These are phyloP conservation scores for Calonectris borealis DNA, from an alignment of 2,113 vertebrate genomes.

Conservation along the genomic window DNA sequence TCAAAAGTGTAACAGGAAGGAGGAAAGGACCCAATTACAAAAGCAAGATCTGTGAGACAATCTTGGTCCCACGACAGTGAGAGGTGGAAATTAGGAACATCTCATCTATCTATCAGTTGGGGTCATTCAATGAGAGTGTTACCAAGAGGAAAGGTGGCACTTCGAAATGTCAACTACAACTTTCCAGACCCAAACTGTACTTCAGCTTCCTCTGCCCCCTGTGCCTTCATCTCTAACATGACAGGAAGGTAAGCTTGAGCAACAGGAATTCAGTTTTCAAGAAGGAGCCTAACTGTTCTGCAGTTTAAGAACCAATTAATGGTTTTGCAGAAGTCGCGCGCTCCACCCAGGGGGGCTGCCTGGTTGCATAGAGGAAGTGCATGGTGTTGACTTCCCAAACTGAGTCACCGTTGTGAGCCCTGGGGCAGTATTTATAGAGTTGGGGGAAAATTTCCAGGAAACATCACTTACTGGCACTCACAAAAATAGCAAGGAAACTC, in stretches of 20 bases:
- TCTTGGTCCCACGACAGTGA: neutral
- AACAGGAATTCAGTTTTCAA: conserved; percentile 56
- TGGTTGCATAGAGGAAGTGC: conserved; percentile 71
- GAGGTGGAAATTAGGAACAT: neutral
- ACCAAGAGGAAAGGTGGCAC: neutral
- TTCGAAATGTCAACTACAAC: neutral
- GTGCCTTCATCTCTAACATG: neutral
- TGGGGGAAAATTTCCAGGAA: conserved; percentile 81
- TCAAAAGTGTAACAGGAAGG: neutral
- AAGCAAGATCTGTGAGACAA: neutral
- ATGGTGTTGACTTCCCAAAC: conserved; percentile 76
- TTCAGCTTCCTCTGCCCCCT: neutral
- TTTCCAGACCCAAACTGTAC: neutral
- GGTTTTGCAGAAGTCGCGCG: conserved; percentile 75
- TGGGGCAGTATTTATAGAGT: conserved; percentile 71
- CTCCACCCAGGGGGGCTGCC: conserved; percentile 30
- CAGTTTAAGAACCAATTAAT: conserved; percentile 35
- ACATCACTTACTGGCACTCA: conserved; percentile 72
- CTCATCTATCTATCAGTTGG: neutral
- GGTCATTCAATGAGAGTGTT: neutral
- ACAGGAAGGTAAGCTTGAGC: neutral
- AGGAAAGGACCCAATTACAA: neutral
- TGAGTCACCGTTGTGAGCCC: conserved; percentile 71
- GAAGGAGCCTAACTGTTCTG: neutral
- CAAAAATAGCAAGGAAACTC: conserved; percentile 73